These are phyloP conservation scores for Oxyteleia sp. DNA, from an alignment of 2,888 invertebrate genomes.

Conservation along the genomic window DNA sequence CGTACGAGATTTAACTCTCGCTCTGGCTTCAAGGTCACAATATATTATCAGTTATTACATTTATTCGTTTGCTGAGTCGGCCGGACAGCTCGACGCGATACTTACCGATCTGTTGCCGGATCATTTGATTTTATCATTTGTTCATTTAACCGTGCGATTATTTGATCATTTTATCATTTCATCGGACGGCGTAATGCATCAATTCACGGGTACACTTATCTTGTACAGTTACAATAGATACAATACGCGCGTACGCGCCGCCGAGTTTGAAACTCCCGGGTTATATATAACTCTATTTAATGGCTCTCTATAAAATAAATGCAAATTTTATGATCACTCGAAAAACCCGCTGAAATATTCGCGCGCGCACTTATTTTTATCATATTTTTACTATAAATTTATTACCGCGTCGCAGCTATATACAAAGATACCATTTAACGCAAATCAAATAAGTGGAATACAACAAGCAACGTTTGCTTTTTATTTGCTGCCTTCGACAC, in stretches of 20 bases:
- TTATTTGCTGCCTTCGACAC: too few relatives aligned
- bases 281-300: conserved; percentile 64
- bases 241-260: conserved; percentile 6
- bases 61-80: conserved; percentile 59
- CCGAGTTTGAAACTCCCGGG: conserved; percentile 48
- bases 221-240: conserved; percentile 62
- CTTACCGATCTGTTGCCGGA: conserved; percentile 58
- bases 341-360: conserved; percentile 24
- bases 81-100: conserved; percentile 35
- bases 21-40: conserved; percentile 69
- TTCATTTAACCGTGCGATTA: conserved; percentile 67
- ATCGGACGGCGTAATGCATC: conserved; percentile 60
- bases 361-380: conserved; percentile 38
- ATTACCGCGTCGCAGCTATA: conserved; percentile 19
- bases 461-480: conserved; percentile 1
- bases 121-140: conserved; percentile 71
- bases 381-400: conserved; percentile 56
- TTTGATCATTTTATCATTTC: conserved; percentile 68
- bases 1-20: conserved; percentile 70
- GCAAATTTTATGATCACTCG: conserved; percentile 63
- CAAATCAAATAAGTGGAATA: conserved; percentile 17
- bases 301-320: conserved; percentile 66
- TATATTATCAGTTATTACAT: conserved; percentile 71
- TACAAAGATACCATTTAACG: conserved; percentile 29
- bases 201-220: conserved; percentile 63